A percentile compares a stretch with the other conserved stretches of the same genome.
Evolutionary conservation across 2,888 invertebrate genomes (phyloP).

Genomic region (Xylota segnis): DNA sequence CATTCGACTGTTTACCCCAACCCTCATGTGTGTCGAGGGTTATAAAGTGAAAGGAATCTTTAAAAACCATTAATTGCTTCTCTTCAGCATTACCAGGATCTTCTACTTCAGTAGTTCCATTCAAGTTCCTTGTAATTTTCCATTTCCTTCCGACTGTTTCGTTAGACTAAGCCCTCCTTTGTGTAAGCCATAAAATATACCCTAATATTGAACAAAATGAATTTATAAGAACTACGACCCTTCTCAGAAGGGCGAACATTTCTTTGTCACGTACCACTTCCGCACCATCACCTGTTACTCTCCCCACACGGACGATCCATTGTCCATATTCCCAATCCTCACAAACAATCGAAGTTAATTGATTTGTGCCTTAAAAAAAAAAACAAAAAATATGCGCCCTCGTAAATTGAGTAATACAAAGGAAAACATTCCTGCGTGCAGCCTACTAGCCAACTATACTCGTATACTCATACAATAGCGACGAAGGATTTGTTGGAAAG

Average conservation of each 20-base stretch:
- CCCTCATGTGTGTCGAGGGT: too few species aligned
- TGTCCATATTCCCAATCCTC: conserved; percentile 22
- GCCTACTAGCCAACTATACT: conserved; percentile 36
- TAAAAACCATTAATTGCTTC: too few species aligned
- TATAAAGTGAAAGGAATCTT: too few species aligned
- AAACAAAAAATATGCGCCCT: conserved; percentile 5
- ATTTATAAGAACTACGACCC: not conserved
- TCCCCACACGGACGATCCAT: not conserved
- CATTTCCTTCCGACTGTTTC: not conserved
- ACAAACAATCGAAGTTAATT: conserved; percentile 46
- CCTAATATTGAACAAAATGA: conserved; percentile 6
- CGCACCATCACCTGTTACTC: conserved; percentile 34
- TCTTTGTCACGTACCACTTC: conserved; percentile 11
- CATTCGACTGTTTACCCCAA: too few species aligned
- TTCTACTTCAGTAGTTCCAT: too few species aligned
- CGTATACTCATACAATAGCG: conserved; percentile 64
- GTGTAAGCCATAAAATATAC: not conserved
- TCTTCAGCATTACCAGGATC: too few species aligned
- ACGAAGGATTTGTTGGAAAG: conserved; percentile 49
- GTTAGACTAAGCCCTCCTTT: not conserved
- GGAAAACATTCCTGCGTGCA: conserved; percentile 32
- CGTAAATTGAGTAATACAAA: conserved; percentile 45
- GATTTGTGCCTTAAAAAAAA: conserved; percentile 30
- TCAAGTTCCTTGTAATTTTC: too few species aligned
- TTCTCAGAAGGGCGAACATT: not conserved